phyloP scores from a whole-genome alignment of 2,113 vertebrate species.

The Chionomys nivalis region DNA sequence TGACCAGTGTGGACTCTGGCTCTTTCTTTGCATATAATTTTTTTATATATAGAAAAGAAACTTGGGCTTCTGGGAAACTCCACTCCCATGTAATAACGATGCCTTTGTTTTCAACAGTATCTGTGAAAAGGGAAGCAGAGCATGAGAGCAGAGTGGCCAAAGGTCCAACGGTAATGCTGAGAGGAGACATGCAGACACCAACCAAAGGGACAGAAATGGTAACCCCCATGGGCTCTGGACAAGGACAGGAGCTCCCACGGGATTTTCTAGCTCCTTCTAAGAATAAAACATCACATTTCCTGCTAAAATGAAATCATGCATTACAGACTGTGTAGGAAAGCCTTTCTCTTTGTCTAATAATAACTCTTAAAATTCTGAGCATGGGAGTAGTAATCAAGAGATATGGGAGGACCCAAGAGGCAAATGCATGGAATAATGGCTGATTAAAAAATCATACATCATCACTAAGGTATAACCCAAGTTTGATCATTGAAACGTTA shows the following conservation, averaged over 20 bases:
- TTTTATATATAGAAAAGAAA: constrained; percentile 35
- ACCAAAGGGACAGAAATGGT: background rate
- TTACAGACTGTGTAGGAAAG: background rate
- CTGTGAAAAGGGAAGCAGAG: constrained; percentile 11
- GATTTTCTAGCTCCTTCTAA: background rate
- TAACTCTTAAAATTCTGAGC: constrained; percentile 28
- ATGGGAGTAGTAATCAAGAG: background rate
- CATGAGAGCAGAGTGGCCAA: background rate
- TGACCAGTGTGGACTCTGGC: background rate
- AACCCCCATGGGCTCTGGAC: no score
- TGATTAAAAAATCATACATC: background rate
- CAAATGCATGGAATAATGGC: background rate
- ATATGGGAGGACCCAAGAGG: background rate
- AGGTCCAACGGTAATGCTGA: background rate
- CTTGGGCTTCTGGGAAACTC: constrained; percentile 3
- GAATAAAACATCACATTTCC: constrained; percentile 2
- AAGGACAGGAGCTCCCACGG: background rate
- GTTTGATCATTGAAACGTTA: background rate
- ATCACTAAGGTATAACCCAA: background rate
- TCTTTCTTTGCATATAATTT: constrained; percentile 29
- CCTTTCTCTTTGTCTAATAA: background rate
- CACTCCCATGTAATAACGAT: background rate
- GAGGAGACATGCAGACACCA: background rate
- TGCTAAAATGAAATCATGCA: background rate
- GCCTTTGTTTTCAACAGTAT: constrained; percentile 7